Conservation (phyloP, 2,888 invertebrate species). For the Dynastes maya region DNA sequence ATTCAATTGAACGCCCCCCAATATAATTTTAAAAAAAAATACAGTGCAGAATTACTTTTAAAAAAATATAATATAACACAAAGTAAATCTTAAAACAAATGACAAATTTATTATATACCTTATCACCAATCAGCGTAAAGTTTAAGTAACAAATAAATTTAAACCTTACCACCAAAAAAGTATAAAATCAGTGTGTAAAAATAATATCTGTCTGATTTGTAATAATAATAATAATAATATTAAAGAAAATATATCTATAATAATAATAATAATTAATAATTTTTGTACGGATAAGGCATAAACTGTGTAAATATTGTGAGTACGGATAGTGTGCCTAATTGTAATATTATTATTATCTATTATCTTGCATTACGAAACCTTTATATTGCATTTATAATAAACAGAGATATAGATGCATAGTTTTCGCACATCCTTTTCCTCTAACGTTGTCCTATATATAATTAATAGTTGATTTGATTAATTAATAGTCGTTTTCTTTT, state of each 20-base stretch:
- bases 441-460: not conserved
- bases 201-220: conserved; percentile 52
- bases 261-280: conserved; percentile 48
- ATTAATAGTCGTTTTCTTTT: not conserved
- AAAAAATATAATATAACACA: no score
- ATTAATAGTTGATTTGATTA: not conserved
- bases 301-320: conserved; percentile 52
- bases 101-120: not conserved
- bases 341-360: conserved; percentile 41
- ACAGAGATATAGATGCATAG: not conserved
- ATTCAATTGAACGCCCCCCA: no score
- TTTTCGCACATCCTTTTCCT: conserved; percentile 4
- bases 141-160: conserved; percentile 7
- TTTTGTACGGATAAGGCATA: conserved; percentile 54
- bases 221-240: conserved; percentile 45
- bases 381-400: conserved; percentile 19
- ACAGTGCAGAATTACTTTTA: no score
- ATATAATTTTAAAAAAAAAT: no score
- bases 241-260: conserved; percentile 50
- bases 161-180: not conserved
- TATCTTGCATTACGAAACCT: conserved; percentile 31
- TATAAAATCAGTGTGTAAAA: conserved; percentile 35
- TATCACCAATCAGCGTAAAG: not conserved
- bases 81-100: not conserved
- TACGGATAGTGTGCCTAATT: conserved; percentile 50